Percentiles rank a stretch among this genome's conserved stretches.
Conservation (phyloP, 1,140 invertebrate species). For the Diorhabda carinulata region DNA sequence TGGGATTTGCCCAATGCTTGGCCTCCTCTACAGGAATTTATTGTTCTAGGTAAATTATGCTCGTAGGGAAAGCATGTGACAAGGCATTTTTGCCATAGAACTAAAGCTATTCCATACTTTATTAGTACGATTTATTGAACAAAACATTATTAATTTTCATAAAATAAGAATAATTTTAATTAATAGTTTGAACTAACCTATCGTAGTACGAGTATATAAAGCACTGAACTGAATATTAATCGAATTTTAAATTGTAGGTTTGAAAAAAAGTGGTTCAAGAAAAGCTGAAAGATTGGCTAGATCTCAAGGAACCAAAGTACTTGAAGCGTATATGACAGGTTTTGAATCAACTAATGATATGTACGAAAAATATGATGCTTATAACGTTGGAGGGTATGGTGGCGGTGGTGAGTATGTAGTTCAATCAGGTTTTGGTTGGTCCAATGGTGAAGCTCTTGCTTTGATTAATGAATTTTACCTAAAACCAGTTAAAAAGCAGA, state of each 20-base stretch:
- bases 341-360: conserved; percentile 52
- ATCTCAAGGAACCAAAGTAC: conserved; percentile 67
- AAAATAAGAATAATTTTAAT: no score
- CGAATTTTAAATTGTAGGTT: conserved; percentile 47
- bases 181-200: no score
- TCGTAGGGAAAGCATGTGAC: neutral
- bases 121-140: no score
- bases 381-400: conserved; percentile 66
- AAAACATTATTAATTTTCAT: no score
- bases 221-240: no score
- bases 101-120: no score
- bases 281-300: conserved; percentile 63
- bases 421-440: conserved; percentile 92
- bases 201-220: no score
- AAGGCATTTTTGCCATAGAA: no score
- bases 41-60: conserved; percentile 51
- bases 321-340: conserved; percentile 69
- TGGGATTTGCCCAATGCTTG: conserved; percentile 91
- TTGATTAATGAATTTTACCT: conserved; percentile 28
- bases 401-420: conserved; percentile 87
- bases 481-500: neutral
- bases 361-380: conserved; percentile 87
- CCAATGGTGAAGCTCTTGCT: conserved; percentile 70
- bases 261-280: conserved; percentile 56
- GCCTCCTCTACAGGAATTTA: conserved; percentile 79